Base-by-base conservation (phyloP, 2,113 vertebrate species). In the Falco punctatus region DNA sequence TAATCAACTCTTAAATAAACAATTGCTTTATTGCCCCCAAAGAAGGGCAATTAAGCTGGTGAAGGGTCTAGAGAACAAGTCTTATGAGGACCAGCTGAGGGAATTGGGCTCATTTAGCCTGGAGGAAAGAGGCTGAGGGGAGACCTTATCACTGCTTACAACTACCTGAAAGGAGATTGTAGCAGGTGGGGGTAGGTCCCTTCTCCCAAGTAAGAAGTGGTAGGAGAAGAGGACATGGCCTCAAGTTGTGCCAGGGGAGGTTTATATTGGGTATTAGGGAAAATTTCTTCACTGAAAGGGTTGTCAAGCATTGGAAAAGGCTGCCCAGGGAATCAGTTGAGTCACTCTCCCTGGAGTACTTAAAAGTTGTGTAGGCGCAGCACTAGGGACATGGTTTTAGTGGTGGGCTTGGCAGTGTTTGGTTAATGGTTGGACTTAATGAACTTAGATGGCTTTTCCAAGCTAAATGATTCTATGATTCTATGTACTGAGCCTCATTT, bases 1-100 rank as follows among this genome's bases (percentile, higher is more conserved):
- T 98, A 98, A 98, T 98, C 97, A 97, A 96, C 94, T 98, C 97
- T 98, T 97, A 98, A 98, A 98, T 97, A 98, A 98, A 98, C 97
- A 98, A 98, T 98, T 98, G 96, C 95, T 98, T 98, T 98, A 98
- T 98, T 70, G 16, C 13, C 4, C 13, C 48, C 71, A 48, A 42
- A 83, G 48, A 83, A n/a, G 40, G 75, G 24, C 49, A 55, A 9
- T 14, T 30, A 32, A 49, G 13, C 64, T 77, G 16, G 40, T 77
- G 71, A 48, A 70, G 54, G n/a, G 40, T 54, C 33, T 30, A 12
- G 24, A 55, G 48, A 16, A 64, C 58, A 61, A 46, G 13, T 27
- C 23, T 69, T 40, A 5, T 9, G 33, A 77, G 57, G 61, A 42
- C 20, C 24, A n/a, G 9, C 24, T 55, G 24, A 62, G 13, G 21